Evolutionary conservation across 2,888 invertebrate species (phyloP).

Genomic region (Nemoura dubitans): DNA sequence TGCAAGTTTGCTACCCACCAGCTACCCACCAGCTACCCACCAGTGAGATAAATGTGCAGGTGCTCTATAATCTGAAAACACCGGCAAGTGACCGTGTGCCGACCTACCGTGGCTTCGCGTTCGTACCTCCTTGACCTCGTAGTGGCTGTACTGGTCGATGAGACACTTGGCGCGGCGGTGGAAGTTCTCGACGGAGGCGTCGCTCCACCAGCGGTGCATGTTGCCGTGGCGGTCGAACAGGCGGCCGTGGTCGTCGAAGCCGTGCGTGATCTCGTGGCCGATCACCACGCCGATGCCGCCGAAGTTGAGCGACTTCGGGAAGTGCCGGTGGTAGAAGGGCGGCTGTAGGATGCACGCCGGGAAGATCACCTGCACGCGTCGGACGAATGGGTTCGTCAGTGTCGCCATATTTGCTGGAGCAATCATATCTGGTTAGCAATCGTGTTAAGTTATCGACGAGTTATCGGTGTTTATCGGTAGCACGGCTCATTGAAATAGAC

Average conservation of each 20-base stretch:
- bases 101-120: too few relatives aligned
- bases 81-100: too few relatives aligned
- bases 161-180: conserved; percentile 81
- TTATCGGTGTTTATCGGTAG: too few relatives aligned
- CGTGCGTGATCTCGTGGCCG: conserved; percentile 89
- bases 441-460: too few relatives aligned
- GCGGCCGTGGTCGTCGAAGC: conserved; percentile 90
- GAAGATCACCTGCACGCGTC: conserved; percentile 68
- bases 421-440: too few relatives aligned
- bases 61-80: too few relatives aligned
- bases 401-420: too few relatives aligned
- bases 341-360: conserved; percentile 95
- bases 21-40: too few relatives aligned
- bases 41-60: too few relatives aligned
- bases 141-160: conserved; percentile 86
- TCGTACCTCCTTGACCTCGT: conserved; percentile 73
- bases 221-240: conserved; percentile 94
- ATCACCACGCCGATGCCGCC: conserved; percentile 93
- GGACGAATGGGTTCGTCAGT: too few relatives aligned
- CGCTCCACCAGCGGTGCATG: conserved; percentile 85
- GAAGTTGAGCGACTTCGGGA: conserved; percentile 83
- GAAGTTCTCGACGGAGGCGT: conserved; percentile 76
- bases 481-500: too few relatives aligned
- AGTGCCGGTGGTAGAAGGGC: conserved; percentile 89
- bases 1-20: too few relatives aligned